Evolutionary conservation across 2,797 vertebrate genomes (phyloP).

Genomic region (Perodicticus potto): DNA sequence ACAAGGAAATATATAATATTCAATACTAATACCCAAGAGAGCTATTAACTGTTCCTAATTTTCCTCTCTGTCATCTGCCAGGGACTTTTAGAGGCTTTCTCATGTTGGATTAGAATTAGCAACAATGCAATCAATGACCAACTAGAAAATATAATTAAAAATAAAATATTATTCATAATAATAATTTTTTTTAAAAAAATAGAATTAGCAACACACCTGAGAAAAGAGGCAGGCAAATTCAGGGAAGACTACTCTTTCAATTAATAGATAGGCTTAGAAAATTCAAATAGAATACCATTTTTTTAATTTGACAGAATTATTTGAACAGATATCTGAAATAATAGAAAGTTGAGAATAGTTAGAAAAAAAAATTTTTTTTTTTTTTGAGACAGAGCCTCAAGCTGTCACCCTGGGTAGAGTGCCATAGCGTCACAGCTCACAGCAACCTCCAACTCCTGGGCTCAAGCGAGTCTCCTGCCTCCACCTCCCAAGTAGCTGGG

Average conservation of each 20-base stretch:
- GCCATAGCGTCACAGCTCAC: no score
- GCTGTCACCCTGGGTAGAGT: no score
- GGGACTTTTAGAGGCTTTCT: neutral
- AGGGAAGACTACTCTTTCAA: neutral
- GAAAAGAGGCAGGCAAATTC: neutral
- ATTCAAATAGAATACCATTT: neutral
- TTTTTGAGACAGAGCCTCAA: no score
- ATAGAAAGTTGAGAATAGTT: neutral
- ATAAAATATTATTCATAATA: no score
- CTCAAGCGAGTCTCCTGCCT: no score
- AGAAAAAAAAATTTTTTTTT: no score
- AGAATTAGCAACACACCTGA: no score
- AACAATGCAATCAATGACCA: no score
- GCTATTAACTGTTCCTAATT: neutral
- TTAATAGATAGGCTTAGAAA: neutral
- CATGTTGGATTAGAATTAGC: neutral
- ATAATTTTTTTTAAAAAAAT: no score
- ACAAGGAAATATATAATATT: neutral
- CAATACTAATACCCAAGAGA: neutral
- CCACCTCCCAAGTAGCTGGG: no score
- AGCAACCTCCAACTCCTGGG: no score
- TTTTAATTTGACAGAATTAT: neutral
- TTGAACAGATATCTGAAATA: slow-evolving; percentile 25
- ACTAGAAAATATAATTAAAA: no score
- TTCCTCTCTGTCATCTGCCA: neutral